A percentile compares a stretch with the other conserved stretches of the same genome.
phyloP scores from a whole-genome alignment of 2,797 vertebrate genomes.

The Thunnus albacares region DNA sequence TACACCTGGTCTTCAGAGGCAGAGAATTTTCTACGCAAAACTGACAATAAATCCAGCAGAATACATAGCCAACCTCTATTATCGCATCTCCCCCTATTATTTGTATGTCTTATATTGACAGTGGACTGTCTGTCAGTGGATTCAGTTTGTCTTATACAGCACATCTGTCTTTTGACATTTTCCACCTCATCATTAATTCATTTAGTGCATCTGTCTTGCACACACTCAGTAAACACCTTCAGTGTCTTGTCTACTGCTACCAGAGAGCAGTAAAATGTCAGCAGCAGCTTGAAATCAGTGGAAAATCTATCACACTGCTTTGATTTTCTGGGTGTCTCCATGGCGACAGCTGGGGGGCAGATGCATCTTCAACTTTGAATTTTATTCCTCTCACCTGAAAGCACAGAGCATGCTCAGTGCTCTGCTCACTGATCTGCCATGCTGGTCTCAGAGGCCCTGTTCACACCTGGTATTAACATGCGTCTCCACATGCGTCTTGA shows the following conservation, averaged over 20 bases:
- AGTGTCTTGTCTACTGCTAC: conserved; percentile 60
- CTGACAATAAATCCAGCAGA: no score
- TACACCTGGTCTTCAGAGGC: no score
- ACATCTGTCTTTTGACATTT: conserved; percentile 75
- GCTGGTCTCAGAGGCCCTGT: background rate
- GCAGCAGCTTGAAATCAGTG: conserved; percentile 71
- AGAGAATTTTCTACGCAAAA: no score
- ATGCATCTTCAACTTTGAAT: conserved; percentile 56
- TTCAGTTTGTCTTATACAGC: background rate
- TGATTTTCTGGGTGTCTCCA: conserved; percentile 43
- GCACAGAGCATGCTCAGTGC: conserved; percentile 10
- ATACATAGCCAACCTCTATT: no score
- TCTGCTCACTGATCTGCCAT: background rate
- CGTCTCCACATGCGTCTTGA: no score
- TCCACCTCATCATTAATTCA: conserved; percentile 77
- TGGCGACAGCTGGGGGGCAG: conserved; percentile 50
- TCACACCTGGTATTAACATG: no score
- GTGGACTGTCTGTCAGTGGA: background rate
- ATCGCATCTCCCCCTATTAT: no score
- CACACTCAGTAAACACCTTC: conserved; percentile 65
- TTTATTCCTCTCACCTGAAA: conserved; percentile 72
- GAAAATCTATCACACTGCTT: conserved; percentile 56
- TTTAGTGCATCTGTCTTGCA: conserved; percentile 56
- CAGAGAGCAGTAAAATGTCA: conserved; percentile 78
- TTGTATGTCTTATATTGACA: no score